Percentiles rank a stretch among this genome's conserved stretches.
These are phyloP conservation scores for Apis dorsata DNA, from an alignment of 1,140 invertebrate species.

Conservation along the genomic window DNA sequence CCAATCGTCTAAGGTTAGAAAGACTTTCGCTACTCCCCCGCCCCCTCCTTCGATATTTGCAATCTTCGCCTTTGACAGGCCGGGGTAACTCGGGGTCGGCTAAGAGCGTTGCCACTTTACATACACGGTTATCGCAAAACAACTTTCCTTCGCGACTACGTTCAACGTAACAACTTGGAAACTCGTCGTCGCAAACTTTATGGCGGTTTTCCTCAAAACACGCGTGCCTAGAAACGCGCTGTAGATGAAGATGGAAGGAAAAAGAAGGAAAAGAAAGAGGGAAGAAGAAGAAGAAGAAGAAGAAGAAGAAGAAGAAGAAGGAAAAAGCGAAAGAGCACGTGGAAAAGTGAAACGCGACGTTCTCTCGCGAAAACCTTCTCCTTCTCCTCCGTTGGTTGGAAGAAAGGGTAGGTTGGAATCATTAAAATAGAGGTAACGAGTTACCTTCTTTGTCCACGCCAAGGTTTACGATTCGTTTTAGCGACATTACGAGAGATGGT, in stretches of 20 bases:
- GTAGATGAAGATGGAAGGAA: not conserved
- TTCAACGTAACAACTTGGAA: constrained; percentile 40
- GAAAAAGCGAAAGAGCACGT: not conserved
- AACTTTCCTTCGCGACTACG: constrained; percentile 30
- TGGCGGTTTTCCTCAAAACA: constrained; percentile 23
- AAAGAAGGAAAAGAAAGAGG: too few species aligned
- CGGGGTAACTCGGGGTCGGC: constrained; percentile 3
- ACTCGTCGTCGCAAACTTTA: constrained; percentile 41
- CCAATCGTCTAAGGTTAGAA: constrained; percentile 5
- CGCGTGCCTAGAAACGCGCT: not conserved
- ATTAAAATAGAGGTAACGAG: too few species aligned
- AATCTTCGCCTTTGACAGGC: constrained; percentile 32
- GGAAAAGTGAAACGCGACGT: too few species aligned
- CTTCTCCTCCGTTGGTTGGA: too few species aligned
- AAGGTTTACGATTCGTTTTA: too few species aligned
- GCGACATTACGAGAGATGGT: too few species aligned
- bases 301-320: too few species aligned
- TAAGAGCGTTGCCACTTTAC: constrained; percentile 36
- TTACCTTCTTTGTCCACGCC: too few species aligned
- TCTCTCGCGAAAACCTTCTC: too few species aligned
- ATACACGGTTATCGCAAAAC: constrained; percentile 41
- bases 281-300: too few species aligned
- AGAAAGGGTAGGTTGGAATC: too few species aligned
- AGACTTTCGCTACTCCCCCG: not conserved
- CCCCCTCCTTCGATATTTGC: not conserved